Conservation (phyloP, 2,888 invertebrate genomes). For the Reticulitermes lucifugus region DNA sequence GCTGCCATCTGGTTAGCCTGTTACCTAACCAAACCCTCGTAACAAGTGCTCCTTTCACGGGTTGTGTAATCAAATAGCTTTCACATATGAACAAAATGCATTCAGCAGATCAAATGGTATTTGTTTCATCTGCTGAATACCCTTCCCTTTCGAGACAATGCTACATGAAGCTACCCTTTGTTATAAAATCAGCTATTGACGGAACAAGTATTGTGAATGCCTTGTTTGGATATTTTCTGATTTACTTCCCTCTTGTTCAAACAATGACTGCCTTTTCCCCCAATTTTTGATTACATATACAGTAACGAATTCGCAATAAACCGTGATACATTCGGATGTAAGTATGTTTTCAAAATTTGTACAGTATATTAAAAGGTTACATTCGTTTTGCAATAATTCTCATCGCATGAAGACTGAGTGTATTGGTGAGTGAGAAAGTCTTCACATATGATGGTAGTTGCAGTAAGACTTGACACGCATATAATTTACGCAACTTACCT, state of each 20-base stretch:
- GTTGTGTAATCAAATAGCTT: background rate
- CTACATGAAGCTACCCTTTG: background rate
- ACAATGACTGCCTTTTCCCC: background rate
- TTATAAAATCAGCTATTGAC: background rate
- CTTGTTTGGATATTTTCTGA: background rate
- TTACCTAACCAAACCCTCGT: background rate
- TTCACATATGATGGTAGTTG: too few relatives aligned
- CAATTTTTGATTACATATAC: background rate
- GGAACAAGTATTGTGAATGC: background rate
- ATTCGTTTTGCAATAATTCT: too few relatives aligned
- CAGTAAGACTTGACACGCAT: too few relatives aligned
- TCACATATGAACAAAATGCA: background rate
- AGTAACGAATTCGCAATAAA: background rate
- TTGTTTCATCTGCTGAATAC: background rate
- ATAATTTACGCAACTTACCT: too few relatives aligned
- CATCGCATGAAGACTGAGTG: too few relatives aligned
- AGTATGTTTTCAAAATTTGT: too few relatives aligned
- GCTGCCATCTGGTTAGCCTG: background rate
- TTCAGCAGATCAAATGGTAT: background rate
- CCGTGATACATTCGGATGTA: background rate
- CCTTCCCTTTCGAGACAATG: background rate
- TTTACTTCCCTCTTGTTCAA: constrained; percentile 10
- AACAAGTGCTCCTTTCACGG: background rate
- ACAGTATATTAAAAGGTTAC: too few relatives aligned
- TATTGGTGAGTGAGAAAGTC: too few relatives aligned